These are phyloP conservation scores for Pseudanteris insignis DNA, from an alignment of 2,888 invertebrate genomes.

Conservation along the genomic window DNA sequence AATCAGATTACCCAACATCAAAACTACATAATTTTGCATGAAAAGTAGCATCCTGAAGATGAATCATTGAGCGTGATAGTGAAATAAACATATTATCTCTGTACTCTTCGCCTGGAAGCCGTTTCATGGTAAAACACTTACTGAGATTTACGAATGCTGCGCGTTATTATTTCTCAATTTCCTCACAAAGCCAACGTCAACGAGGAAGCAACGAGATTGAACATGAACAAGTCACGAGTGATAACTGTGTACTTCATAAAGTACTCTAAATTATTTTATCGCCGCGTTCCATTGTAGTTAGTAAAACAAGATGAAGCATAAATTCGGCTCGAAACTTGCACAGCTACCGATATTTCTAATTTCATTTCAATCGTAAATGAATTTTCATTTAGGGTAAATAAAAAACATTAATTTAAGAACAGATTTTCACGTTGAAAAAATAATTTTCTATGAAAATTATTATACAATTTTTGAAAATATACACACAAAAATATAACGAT, in stretches of 20 bases:
- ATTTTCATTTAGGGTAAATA: too few species aligned
- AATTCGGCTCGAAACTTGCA: too few species aligned
- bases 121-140: slow-evolving; percentile 27
- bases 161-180: slow-evolving; percentile 42
- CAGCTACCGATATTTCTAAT: too few species aligned
- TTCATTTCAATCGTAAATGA: too few species aligned
- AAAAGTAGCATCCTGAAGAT: slow-evolving; percentile 14
- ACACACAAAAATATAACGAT: too few species aligned
- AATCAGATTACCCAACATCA: neutral
- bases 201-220: slow-evolving; percentile 41
- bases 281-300: too few species aligned
- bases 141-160: slow-evolving; percentile 34
- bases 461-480: too few species aligned
- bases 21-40: neutral
- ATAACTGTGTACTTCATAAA: slow-evolving; percentile 42
- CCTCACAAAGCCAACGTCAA: slow-evolving; percentile 42
- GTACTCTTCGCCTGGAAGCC: slow-evolving; percentile 23
- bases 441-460: too few species aligned
- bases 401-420: too few species aligned
- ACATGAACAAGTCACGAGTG: slow-evolving; percentile 44
- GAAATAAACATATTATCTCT: slow-evolving; percentile 24
- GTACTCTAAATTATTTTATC: slow-evolving; percentile 43
- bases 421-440: too few species aligned
- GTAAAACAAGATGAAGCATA: neutral
- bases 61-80: slow-evolving; percentile 14